These are phyloP conservation scores for Sebastes hubbsi DNA, from an alignment of 2,797 vertebrate genomes.

Conservation along the genomic window DNA sequence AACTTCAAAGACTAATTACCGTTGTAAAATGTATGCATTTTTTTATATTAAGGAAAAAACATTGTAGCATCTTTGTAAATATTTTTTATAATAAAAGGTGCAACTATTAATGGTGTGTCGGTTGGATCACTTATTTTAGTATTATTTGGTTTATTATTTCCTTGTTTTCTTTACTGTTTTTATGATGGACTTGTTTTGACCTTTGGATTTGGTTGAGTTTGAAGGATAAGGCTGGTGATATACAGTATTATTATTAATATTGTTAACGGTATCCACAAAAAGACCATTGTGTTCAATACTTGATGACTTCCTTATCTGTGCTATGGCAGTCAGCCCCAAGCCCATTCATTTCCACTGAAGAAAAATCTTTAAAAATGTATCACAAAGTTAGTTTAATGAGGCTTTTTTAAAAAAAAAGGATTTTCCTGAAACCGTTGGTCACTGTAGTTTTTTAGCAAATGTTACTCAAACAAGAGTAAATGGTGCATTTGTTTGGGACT, in stretches of 20 bases:
- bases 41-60: conserved; percentile 83
- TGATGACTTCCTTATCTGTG: background rate
- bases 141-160: background rate
- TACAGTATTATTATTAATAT: background rate
- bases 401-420: too few species aligned
- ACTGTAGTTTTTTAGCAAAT: background rate
- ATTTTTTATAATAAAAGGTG: conserved; percentile 88
- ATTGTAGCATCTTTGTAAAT: conserved; percentile 88
- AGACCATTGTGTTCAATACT: background rate
- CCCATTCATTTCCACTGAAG: background rate
- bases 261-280: background rate
- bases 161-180: background rate
- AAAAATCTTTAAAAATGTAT: background rate
- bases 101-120: conserved; percentile 69
- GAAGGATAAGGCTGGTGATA: background rate
- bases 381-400: background rate
- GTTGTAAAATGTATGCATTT: conserved; percentile 87
- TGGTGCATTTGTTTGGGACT: background rate
- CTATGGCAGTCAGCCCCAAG: background rate
- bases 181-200: background rate
- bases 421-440: background rate
- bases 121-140: background rate
- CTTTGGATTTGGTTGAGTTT: background rate
- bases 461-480: background rate
- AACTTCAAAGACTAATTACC: conserved; percentile 84